Percentiles rank a stretch among this genome's conserved stretches.
Evolutionary conservation across 64 coral and sea anemone genomes (phyloP).

Genomic region (Stichodactyla mertensii): DNA sequence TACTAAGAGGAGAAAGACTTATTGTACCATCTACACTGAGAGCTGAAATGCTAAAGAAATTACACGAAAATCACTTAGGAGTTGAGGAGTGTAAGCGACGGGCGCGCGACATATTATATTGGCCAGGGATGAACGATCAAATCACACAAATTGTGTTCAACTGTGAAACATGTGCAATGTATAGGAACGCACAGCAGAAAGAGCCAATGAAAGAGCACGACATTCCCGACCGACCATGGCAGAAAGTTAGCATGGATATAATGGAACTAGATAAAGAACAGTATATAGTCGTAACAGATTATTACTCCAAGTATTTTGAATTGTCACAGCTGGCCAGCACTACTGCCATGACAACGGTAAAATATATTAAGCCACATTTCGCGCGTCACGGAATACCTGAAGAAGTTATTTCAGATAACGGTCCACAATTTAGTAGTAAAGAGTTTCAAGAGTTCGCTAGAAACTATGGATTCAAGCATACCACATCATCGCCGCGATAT

Average conservation of each 20-base stretch:
- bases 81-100: conserved; percentile 22
- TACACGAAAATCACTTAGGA: conserved; percentile 43
- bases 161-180: not conserved
- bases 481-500: conserved; percentile 17
- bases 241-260: too few relatives aligned
- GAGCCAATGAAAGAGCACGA: conserved; percentile 20
- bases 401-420: not conserved
- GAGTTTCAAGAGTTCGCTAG: conserved; percentile 3
- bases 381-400: conserved; percentile 6
- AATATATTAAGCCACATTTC: too few relatives aligned
- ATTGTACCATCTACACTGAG: conserved; percentile 28
- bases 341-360: too few relatives aligned
- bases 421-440: conserved; percentile 4
- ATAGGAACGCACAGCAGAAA: not conserved
- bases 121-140: conserved; percentile 35
- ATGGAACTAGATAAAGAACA: too few relatives aligned
- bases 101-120: conserved; percentile 53
- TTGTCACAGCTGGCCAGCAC: too few relatives aligned
- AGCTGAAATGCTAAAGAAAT: conserved; percentile 37
- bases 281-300: too few relatives aligned
- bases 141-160: conserved; percentile 10
- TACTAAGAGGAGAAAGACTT: conserved; percentile 28
- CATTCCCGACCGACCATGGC: conserved; percentile 9
- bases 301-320: too few relatives aligned
- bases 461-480: conserved; percentile 8